These are phyloP conservation scores for Rhagologus leucostigma DNA, from an alignment of 2,113 vertebrate genomes.

Conservation along the genomic window DNA sequence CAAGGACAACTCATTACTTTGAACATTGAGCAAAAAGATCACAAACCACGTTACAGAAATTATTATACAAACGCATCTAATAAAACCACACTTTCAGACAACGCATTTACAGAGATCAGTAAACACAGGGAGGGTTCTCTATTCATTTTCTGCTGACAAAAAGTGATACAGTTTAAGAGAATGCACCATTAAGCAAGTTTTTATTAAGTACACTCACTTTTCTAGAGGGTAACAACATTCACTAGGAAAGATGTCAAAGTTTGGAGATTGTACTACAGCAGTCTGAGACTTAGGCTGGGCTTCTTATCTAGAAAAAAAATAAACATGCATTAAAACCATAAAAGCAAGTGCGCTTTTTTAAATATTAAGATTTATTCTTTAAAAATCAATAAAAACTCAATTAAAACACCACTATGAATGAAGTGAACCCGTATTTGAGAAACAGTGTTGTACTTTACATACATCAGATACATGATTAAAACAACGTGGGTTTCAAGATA, in stretches of 20 bases:
- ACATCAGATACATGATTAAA: fast-evolving
- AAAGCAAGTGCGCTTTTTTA: background rate
- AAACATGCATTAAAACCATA: background rate
- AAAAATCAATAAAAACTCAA: background rate
- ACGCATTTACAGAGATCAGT: background rate
- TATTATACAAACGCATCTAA: background rate
- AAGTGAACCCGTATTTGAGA: background rate
- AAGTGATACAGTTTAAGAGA: background rate
- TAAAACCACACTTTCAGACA: background rate
- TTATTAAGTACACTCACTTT: slow-evolving; percentile 25
- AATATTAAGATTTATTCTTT: background rate
- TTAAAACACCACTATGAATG: background rate
- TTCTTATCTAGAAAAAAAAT: background rate
- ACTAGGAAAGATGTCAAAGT: background rate
- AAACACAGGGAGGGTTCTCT: background rate
- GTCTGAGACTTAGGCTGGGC: background rate
- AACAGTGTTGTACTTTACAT: fast-evolving
- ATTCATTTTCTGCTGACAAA: background rate
- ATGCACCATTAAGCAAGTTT: background rate
- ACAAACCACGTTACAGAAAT: background rate
- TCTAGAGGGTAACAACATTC: background rate
- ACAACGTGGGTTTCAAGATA: background rate
- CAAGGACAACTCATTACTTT: background rate
- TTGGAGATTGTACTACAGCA: background rate
- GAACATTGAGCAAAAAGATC: background rate